Base-by-base conservation (phyloP, 2,888 invertebrate species). In the Cerastis rubricosa region DNA sequence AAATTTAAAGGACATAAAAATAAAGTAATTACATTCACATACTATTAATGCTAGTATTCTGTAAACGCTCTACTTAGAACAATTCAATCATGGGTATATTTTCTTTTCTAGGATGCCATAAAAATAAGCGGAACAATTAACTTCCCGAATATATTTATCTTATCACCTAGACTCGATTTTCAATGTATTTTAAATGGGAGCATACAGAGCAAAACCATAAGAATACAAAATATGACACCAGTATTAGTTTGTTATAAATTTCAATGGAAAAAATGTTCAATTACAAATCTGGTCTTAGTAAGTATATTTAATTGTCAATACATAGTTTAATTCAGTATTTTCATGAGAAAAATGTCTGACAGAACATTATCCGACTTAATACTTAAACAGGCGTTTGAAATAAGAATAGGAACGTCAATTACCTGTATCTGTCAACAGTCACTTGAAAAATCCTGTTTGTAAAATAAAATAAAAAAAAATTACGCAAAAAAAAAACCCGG, bases 71-170 rank as follows among this genome's bases (percentile, higher is more conserved):
- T n/a, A 2, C 17, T 8, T 49, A 64, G 11, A 67, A 14, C 25
- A 14, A 17, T 67, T 64, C 71, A 69, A 72, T 72, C 25, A 75
- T 49, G 8, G 61, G 12, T 54, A 66, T 67, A 78, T 74, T 94
- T 65, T 64, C 22, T 6, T 71, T 80, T 96, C 78, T 89, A 98
- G 98, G 98, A 98, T 89, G 95, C 95, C 78, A 95, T 98, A 68
- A 96, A 97, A 83, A 91, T 98, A 64, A 93, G 93, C 66, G 98
- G 97, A 51, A 97, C 97, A 91, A 97, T 98, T 2, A 97, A 98
- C 93, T 98, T 97, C 90, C 98, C 98, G 0, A 98, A 98, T 88
- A 91, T 98, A 69, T 94, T 95, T 61, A 94, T 98, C 73, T 91
- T 96, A 80, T 97, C 97, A 63, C 95, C 95, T 22, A 92, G 93